A percentile compares a stretch with the other conserved stretches of the same genome.
These are phyloP conservation scores for Pteronotus mesoamericanus DNA, from an alignment of 2,797 vertebrate genomes.

Conservation along the genomic window DNA sequence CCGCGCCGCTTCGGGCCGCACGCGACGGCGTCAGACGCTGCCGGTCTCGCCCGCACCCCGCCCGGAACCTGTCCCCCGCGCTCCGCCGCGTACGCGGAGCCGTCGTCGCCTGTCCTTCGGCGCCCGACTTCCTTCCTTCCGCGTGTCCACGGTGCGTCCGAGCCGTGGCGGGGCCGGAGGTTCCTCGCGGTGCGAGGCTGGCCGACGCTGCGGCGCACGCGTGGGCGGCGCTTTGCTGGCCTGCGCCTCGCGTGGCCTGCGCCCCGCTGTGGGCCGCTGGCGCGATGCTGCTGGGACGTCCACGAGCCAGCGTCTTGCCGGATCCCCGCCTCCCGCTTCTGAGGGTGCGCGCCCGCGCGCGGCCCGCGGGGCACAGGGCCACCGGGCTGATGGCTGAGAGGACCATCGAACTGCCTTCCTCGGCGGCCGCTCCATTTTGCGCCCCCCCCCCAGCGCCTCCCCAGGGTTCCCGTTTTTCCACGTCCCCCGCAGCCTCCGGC, in stretches of 20 bases:
- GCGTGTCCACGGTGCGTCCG: no score
- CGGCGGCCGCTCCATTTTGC: background rate
- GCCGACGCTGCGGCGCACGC: background rate
- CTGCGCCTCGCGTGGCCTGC: background rate
- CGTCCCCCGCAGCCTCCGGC: background rate
- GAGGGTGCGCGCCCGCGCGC: background rate
- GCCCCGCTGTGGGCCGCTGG: background rate
- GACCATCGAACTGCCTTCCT: background rate
- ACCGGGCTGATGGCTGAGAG: background rate
- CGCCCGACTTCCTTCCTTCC: background rate
- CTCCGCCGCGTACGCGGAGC: no score
- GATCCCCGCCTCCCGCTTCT: background rate
- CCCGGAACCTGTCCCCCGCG: background rate
- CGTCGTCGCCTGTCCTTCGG: no score
- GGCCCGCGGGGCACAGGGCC: background rate
- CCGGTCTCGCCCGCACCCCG: no score
- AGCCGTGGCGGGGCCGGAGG: no score
- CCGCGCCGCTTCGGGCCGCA: no score
- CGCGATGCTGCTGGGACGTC: background rate
- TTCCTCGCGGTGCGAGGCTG: background rate
- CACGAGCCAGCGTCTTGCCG: background rate
- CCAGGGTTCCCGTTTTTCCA: background rate
- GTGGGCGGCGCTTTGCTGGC: background rate
- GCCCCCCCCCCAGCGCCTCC: background rate
- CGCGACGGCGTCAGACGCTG: rapidly evolving